Evolutionary conservation across 2,888 invertebrate species (phyloP), one percentile per base, ranked within the genome.

Genomic region (Thera obeliscata): DNA sequence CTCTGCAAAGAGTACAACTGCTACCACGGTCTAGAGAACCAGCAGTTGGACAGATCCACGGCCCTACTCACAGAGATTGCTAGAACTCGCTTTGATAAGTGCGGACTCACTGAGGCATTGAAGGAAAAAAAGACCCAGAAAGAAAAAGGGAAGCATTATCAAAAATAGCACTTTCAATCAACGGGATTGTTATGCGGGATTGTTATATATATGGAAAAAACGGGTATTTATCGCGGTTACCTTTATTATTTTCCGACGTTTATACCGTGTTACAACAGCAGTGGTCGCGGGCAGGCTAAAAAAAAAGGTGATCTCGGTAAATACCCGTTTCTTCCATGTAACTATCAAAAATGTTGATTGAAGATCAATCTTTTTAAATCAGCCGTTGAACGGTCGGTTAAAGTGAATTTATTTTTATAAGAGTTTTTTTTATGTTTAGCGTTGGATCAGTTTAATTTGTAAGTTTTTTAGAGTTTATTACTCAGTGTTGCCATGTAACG

Each of bases 11-110:
- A 83, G 0, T 66, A 75, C 22, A 69, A 77, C 1, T 81, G 87
- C 22, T 93, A 90, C 76, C 86, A 84, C 74, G 94, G 94, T 2
- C 57, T 68, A 0, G 81, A 82, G 11, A 74, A 78, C 3, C 80
- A 87, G 61, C 89, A 88, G 70, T 0, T 88, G n/a, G 76, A 78
- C 1, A 76, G 89, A 2, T 78, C 72, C 22, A 64, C 81, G 0
- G 55, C 36, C 0, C 60, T 88, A 3, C 81, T 89, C 0, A 66
- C 49, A 0, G 87, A 88, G n/a, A 71, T 88, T 0, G 80, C 86
- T 0, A 71, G 66, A 6, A 79, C 72, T 0, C 75, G 86, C 36
- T 86, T 88, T 70, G 77, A 81, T 8, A 81, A 64, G 46, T 83
- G 84, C 60, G 78, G 82, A 1, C 69, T 89, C 0, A 74, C 79